Base-by-base conservation (phyloP, 2,113 vertebrate genomes). In the Eudyptes chrysolophus region DNA sequence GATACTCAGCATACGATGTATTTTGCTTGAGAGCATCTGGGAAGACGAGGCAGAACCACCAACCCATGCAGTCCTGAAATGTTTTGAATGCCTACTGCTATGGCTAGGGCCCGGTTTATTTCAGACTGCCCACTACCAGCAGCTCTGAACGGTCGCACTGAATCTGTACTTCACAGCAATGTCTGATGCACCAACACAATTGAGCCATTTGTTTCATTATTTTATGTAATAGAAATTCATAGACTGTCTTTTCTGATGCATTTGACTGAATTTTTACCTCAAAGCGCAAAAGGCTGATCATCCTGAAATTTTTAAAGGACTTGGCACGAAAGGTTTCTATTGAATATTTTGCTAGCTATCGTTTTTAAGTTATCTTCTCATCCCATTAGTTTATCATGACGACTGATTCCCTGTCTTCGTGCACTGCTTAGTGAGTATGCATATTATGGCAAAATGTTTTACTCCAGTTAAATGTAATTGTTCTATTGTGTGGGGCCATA, bases 1-100 rank as follows among this genome's bases (percentile, higher is more conserved):
- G 99, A 99, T 86, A 99, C 99, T 86, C 99, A 99, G 98, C 99
- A 99, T 96, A 99, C 99, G 34, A 99, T 99, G 99, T 99, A 99
- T 98, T 99, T 99, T 89, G 99, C 99, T 97, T 99, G 98, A 99
- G 97, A 96, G 89, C 95, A 51, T 92, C 94, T 79, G 94, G 96
- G 90, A 78, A 94, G 96, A 90, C 60, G 91, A 95, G 92, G 93
- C 95, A 74, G 86, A 72, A 77, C 92, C 90, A 89, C 85, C 88
- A 82, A 96, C 94, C 93, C 95, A 22, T 11, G 83, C 97, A 96
- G 96, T 97, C 97, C 98, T 98, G 93, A 96, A 89, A 93, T 69
- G 92, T 95, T 96, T 96, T 85, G 94, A 97, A 98, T 74, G 81
- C 97, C 97, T 92, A 40, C 94, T 57, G 80, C 96, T 94, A 58